Percentiles rank a stretch among this genome's conserved stretches.
These are phyloP conservation scores for Vesta saturnalis DNA, from an alignment of 2,888 invertebrate genomes.

Conservation along the genomic window DNA sequence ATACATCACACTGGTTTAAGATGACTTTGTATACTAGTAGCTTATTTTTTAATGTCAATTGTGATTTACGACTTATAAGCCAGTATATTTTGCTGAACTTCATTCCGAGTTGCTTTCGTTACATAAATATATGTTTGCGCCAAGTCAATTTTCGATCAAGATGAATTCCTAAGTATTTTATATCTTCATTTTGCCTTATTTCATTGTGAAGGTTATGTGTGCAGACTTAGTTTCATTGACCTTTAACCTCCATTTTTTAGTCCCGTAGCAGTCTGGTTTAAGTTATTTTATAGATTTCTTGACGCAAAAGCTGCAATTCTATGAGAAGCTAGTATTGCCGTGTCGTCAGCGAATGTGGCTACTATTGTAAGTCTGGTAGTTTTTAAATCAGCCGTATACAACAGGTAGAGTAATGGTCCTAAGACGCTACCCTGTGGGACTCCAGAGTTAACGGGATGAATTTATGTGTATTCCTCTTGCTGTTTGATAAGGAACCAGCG, in stretches of 20 bases:
- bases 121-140: background rate
- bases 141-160: background rate
- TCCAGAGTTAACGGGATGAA: too few relatives aligned
- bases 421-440: too few relatives aligned
- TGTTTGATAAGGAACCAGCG: background rate
- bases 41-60: too few relatives aligned
- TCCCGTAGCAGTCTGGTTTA: background rate
- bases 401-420: too few relatives aligned
- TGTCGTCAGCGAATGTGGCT: too few relatives aligned
- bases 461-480: slow-evolving; percentile 8
- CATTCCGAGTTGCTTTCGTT: background rate
- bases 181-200: background rate
- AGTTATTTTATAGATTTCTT: background rate
- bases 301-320: background rate
- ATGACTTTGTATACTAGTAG: background rate
- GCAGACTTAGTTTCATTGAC: too few relatives aligned
- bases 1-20: background rate
- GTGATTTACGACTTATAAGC: background rate
- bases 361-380: too few relatives aligned
- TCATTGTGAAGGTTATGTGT: background rate
- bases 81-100: too few relatives aligned
- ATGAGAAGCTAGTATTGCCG: too few relatives aligned
- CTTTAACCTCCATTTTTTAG: background rate
- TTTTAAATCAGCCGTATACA: slow-evolving; percentile 31
- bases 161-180: too few relatives aligned